Evolutionary conservation across 2,888 invertebrate genomes (phyloP).

Genomic region (Himalopsyche kuldschensis): DNA sequence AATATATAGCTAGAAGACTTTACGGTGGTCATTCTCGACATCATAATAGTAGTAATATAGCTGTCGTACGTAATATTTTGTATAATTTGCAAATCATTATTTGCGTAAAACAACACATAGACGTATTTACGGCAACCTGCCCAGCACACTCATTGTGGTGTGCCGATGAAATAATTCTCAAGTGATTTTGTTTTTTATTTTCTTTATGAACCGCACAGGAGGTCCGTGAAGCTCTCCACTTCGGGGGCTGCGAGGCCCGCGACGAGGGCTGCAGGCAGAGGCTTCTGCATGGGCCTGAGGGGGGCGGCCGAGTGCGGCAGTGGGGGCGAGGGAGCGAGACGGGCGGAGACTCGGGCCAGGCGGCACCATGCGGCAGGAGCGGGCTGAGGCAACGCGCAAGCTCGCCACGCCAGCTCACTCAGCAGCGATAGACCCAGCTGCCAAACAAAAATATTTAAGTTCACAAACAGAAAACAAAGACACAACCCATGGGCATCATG

Average conservation of each 20-base stretch:
- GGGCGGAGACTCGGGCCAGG: constrained; percentile 21
- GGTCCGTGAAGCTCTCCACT: constrained; percentile 16
- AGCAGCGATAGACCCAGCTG: constrained; percentile 63
- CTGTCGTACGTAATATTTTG: background rate
- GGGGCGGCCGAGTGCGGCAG: background rate
- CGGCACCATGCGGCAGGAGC: constrained; percentile 41
- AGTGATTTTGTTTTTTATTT: background rate
- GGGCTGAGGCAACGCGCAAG: constrained; percentile 51
- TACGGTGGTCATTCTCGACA: no score
- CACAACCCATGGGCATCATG: no score
- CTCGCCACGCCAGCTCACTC: constrained; percentile 56
- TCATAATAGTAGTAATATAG: background rate
- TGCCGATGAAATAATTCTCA: background rate
- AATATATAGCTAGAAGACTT: no score
- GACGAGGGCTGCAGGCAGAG: background rate
- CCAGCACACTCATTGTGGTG: background rate
- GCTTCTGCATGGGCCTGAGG: background rate
- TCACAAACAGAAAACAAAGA: background rate
- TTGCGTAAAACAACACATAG: background rate
- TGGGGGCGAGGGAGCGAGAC: background rate
- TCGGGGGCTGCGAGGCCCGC: constrained; percentile 4
- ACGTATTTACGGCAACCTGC: background rate
- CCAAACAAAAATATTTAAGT: constrained; percentile 37
- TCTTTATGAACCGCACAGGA: constrained; percentile 6
- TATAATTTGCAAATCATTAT: no score